Conservation (phyloP, 2,888 invertebrate genomes). For the Yponomeuta malinellus region DNA sequence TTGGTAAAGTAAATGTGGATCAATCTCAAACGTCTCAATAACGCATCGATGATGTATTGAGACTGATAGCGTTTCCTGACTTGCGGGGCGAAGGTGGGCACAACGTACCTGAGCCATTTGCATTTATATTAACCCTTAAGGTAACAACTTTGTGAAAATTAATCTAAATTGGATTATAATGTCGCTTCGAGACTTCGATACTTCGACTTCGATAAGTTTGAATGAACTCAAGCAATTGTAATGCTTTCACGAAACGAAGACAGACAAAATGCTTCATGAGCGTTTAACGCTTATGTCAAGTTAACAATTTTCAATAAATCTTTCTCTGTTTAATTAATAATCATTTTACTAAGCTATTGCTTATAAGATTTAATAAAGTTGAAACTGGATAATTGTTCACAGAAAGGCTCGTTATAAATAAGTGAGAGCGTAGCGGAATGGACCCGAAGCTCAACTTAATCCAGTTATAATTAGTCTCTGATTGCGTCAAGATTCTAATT, state of each 20-base stretch:
- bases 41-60: not conserved
- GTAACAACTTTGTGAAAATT: constrained; percentile 48
- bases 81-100: constrained; percentile 16
- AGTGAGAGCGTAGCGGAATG: not conserved
- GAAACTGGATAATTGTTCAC: not conserved
- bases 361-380: not conserved
- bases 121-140: constrained; percentile 66
- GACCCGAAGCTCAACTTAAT: not conserved
- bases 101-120: constrained; percentile 39
- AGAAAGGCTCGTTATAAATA: not conserved
- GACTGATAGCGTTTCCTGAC: not conserved
- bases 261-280: not conserved
- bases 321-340: not conserved
- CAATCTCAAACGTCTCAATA: not conserved
- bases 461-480: not conserved
- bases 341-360: not conserved
- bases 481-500: not conserved
- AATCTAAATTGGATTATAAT: constrained; percentile 47
- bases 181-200: not conserved
- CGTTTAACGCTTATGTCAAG: not conserved
- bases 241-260: not conserved
- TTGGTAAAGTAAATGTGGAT: not conserved
- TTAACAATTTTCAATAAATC: not conserved
- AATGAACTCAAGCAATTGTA: not conserved
- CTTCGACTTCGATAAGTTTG: not conserved